Percentiles rank a stretch among this genome's conserved stretches.
phyloP scores from a whole-genome alignment of 2,888 invertebrate species.

The Metacarcinus magister region DNA sequence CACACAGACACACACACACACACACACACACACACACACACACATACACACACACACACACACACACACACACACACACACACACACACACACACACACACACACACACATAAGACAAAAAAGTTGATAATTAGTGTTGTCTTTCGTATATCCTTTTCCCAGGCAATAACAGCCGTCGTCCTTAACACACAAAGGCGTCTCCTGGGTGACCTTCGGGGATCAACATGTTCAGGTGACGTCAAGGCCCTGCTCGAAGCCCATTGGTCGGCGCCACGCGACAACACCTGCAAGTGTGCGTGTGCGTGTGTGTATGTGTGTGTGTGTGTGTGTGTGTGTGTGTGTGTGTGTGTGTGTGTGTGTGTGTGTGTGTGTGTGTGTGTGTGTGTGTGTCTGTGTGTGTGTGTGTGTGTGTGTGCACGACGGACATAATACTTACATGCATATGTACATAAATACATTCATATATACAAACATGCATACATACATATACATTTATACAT shows the following conservation, averaged over 20 bases:
- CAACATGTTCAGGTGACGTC: not conserved
- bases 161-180: not conserved
- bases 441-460: no score
- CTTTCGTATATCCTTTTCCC: not conserved
- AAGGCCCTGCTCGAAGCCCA: not conserved
- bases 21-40: not conserved
- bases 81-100: not conserved
- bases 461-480: no score
- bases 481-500: no score
- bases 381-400: no score
- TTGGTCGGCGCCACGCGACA: slow-evolving; percentile 31
- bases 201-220: not conserved
- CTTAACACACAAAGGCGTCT: not conserved
- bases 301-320: slow-evolving; percentile 10
- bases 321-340: slow-evolving; percentile 6
- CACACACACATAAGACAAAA: not conserved
- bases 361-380: slow-evolving; percentile 7
- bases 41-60: slow-evolving; percentile 20
- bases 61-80: not conserved
- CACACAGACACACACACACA: not conserved
- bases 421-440: no score
- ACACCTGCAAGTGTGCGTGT: not conserved
- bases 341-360: not conserved
- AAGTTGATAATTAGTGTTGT: not conserved
- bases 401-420: no score